Evolutionary conservation across 2,888 invertebrate species (phyloP).

Genomic region (Amorpha juglandis): DNA sequence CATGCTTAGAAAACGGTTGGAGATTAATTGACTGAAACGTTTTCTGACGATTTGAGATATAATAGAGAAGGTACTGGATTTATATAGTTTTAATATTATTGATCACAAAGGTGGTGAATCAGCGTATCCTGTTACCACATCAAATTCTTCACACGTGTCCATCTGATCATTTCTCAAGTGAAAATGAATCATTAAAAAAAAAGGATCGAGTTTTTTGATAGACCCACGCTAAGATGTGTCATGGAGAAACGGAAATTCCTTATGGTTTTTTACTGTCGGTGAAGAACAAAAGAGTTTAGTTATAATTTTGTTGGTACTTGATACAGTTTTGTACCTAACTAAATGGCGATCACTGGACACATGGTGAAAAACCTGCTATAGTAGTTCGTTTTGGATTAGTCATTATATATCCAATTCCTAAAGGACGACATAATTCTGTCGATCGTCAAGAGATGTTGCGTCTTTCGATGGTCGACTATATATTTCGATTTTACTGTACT

Average conservation of each 20-base stretch:
- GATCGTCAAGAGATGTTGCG: too few relatives aligned
- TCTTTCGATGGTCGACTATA: too few relatives aligned
- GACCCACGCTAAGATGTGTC: slow-evolving; percentile 29
- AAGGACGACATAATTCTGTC: too few relatives aligned
- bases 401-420: too few relatives aligned
- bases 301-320: background rate
- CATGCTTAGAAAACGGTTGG: background rate
- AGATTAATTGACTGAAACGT: background rate
- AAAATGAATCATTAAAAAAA: slow-evolving; percentile 57
- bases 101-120: slow-evolving; percentile 36
- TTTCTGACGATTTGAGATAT: background rate
- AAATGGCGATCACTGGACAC: too few relatives aligned
- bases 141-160: slow-evolving; percentile 56
- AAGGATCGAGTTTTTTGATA: slow-evolving; percentile 22
- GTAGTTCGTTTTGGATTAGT: too few relatives aligned
- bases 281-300: background rate
- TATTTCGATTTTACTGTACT: too few relatives aligned
- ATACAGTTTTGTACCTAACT: too few relatives aligned
- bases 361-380: too few relatives aligned
- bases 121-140: slow-evolving; percentile 59
- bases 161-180: slow-evolving; percentile 52
- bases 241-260: slow-evolving; percentile 28
- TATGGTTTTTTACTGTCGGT: slow-evolving; percentile 1
- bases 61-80: background rate
- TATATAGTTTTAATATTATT: too few relatives aligned